Conservation (phyloP, 2,797 vertebrate genomes). For the Acanthopagrus latus region DNA sequence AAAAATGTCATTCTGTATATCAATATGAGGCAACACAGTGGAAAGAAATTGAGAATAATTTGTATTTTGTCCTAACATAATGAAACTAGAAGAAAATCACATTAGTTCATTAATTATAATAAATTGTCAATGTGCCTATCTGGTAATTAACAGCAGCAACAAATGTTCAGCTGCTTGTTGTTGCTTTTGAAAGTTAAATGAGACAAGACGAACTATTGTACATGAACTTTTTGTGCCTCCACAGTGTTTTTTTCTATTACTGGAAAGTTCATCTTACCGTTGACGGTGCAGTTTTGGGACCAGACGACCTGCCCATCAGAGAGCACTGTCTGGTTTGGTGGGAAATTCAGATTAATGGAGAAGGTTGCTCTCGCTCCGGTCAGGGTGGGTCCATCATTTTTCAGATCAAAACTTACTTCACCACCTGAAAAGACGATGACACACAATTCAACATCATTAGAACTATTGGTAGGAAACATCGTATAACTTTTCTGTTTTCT, state of each 20-base stretch:
- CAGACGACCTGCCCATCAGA: slow-evolving; percentile 91
- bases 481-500: background rate
- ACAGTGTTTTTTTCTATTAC: background rate
- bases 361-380: slow-evolving; percentile 91
- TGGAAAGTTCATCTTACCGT: slow-evolving; percentile 63
- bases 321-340: slow-evolving; percentile 87
- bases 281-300: slow-evolving; percentile 86
- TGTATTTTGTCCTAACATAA: background rate
- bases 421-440: slow-evolving; percentile 84
- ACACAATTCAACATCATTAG: background rate
- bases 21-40: background rate
- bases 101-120: background rate
- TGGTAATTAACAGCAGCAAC: background rate
- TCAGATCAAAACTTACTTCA: slow-evolving; percentile 88
- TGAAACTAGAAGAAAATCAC: background rate
- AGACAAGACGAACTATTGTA: too few relatives aligned
- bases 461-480: background rate
- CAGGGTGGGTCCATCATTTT: slow-evolving; percentile 92
- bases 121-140: background rate
- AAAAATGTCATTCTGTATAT: too few relatives aligned
- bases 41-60: background rate
- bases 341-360: slow-evolving; percentile 89
- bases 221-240: too few relatives aligned
- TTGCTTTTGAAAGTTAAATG: background rate
- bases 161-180: background rate